Conservation (phyloP, 2,113 vertebrate genomes). For the Paralichthys olivaceus region DNA sequence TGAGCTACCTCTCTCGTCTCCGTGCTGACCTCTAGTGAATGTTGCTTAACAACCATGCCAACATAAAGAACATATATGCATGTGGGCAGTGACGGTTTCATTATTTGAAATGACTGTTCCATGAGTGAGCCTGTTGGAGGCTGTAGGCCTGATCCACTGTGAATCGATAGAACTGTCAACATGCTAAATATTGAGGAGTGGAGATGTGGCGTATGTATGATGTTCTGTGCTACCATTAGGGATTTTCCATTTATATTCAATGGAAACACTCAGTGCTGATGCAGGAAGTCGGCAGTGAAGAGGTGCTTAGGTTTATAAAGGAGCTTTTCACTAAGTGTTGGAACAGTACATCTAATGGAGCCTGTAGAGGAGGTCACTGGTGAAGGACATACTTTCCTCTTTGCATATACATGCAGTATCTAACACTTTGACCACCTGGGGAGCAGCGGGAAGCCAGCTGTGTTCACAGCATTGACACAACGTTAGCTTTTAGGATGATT, state of each 20-base stretch:
- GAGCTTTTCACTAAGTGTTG: conserved; percentile 1
- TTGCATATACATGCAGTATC: not conserved
- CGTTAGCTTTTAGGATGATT: not conserved
- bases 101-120: too few species aligned
- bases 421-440: not conserved
- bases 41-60: too few species aligned
- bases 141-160: not conserved
- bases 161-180: too few species aligned
- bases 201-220: not conserved
- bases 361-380: not conserved
- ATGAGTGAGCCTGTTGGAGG: not conserved
- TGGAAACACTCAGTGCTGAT: not conserved
- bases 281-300: not conserved
- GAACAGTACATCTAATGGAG: conserved; percentile 1
- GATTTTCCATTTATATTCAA: not conserved
- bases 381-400: not conserved
- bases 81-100: too few species aligned
- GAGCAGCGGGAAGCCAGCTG: not conserved
- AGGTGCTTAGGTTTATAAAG: conserved; percentile 1
- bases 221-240: not conserved
- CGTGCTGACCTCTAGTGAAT: too few species aligned
- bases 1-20: too few species aligned
- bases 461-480: not conserved
- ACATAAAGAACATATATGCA: too few species aligned
- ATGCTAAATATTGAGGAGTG: not conserved